These are phyloP conservation scores for Acanthiza pusilla DNA, from an alignment of 2,797 vertebrate genomes.

Conservation along the genomic window DNA sequence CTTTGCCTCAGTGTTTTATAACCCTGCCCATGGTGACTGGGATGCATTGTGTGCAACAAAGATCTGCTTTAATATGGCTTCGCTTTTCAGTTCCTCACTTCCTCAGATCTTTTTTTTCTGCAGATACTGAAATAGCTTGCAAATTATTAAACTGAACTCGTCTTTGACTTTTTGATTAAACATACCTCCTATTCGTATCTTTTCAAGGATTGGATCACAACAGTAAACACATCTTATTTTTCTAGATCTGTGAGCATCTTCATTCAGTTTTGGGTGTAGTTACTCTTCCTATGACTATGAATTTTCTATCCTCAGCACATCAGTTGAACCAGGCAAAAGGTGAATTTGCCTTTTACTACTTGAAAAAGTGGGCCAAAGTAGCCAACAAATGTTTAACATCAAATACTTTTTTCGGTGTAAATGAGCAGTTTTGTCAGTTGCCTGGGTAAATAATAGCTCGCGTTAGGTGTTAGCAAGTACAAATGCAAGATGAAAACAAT, in stretches of 20 bases:
- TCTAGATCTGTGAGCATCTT: neutral
- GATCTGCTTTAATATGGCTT: neutral
- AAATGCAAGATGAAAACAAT: conserved; percentile 5
- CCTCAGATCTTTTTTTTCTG: neutral
- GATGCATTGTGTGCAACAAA: neutral
- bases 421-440: neutral
- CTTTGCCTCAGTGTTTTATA: neutral
- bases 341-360: conserved; percentile 17
- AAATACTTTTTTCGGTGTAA: conserved; percentile 21
- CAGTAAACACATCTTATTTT: neutral
- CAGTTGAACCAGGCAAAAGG: neutral
- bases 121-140: neutral
- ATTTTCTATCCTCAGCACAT: neutral
- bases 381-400: conserved; percentile 17
- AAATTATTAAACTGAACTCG: conserved; percentile 1
- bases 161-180: neutral
- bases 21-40: neutral
- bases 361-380: conserved; percentile 50
- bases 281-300: neutral
- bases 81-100: neutral
- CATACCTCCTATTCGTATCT: fast-evolving
- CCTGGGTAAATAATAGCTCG: neutral
- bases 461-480: neutral
- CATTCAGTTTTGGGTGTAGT: neutral
- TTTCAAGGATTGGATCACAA: neutral